Percentiles rank a stretch among this genome's conserved stretches.
Conservation (phyloP, 2,113 vertebrate genomes). For the Campylomormyrus numenius region DNA sequence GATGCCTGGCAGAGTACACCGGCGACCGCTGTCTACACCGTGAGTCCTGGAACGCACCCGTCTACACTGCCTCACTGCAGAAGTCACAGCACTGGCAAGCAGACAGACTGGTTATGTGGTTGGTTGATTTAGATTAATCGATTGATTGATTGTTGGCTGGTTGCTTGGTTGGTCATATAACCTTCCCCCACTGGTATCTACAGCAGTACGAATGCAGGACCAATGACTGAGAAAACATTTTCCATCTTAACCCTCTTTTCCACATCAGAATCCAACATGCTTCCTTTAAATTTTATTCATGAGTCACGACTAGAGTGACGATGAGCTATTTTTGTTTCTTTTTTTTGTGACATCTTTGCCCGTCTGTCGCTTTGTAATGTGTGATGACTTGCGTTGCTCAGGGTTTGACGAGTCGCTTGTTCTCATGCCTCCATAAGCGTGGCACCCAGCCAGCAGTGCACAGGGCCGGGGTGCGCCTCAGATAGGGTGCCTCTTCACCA, state of each 20-base stretch:
- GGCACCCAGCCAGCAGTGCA: neutral
- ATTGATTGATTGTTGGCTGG: neutral
- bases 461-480: neutral
- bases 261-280: neutral
- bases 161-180: neutral
- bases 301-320: neutral
- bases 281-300: neutral
- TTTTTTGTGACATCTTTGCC: neutral
- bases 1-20: slow-evolving; percentile 80
- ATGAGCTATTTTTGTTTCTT: neutral
- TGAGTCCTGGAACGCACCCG: slow-evolving; percentile 57
- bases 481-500: neutral
- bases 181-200: neutral
- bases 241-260: neutral
- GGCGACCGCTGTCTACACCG: slow-evolving; percentile 89
- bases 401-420: neutral
- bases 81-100: neutral
- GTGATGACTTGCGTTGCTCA: neutral
- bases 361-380: neutral
- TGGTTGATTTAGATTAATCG: neutral
- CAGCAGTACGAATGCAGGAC: neutral
- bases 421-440: neutral
- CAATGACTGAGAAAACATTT: neutral
- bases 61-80: neutral
- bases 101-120: neutral